Base-by-base conservation (phyloP, 1,140 invertebrate species). In the Amphibalanus amphitrite region DNA sequence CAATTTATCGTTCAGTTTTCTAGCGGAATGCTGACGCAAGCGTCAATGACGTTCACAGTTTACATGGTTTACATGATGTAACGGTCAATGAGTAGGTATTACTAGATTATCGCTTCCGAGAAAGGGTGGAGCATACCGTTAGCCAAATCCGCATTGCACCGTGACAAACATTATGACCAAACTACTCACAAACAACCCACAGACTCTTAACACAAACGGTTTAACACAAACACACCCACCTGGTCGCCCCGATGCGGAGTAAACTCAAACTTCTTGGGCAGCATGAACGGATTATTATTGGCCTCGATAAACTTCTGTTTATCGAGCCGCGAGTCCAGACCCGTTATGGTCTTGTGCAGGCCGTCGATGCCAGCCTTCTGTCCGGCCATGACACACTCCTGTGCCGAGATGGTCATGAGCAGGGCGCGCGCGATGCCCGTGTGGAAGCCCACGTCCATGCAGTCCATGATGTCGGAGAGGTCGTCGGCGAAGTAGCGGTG, bases 401-500 rank as follows among this genome's bases (percentile, higher is more conserved):
- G 89, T 33, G 87, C 87, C 0, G 89, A 89, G 29, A 90, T 85
- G 79, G 93, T 90, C 84, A 92, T 89, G 76, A 90, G 82, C 74
- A 93, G 82, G 25, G 89, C 88, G 67, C 89, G 82, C 0, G 88
- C 87, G 71, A 94, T 86, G 76, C 90, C 91, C 77, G 90, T 90
- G 78, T 93, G 91, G 78, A 93, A 93, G 69, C 92, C 91, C 76
- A 93, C 89, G 82, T 94, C 91, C 90, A 93, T 93, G 79, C 91
- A 93, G 89, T 97, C 92, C 80, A 97, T 93, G 73, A 98, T 84
- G 84, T 97, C 94, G 26, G 91, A 93, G 71, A 97, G 85, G 82
- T 98, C 95, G 79, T 97, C 94, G 28, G 94, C 90, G 82, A 95
- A 97, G 83, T 95, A 97, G 78, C 95, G 95, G 80, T 95, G 91